Base-by-base conservation (phyloP, 2,113 vertebrate genomes). In the Indicator maculatus region DNA sequence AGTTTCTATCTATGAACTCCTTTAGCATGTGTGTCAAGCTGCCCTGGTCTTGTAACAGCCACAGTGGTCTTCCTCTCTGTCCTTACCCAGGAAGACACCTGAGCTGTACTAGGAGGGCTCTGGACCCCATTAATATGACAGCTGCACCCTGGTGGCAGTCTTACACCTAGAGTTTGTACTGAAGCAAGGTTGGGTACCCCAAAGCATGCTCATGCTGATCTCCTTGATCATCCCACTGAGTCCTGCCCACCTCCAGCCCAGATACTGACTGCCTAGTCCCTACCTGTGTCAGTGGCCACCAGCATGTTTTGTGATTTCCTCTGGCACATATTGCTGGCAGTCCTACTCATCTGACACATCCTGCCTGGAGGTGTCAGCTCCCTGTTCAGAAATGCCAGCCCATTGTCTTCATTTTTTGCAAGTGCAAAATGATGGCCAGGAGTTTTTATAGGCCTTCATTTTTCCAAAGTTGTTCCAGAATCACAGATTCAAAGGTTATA, bases 201-300 rank as follows among this genome's bases (percentile, higher is more conserved):
- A 71, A 39, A 84, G 16, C 12, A 23, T 11, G 24, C 11, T 55
- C 8, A 2, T 45, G 26, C 36, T 28, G 2, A 9, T 61, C 8
- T 70, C 14, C 31, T 63, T 71, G 61, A 21, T 65, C 44, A 78
- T 8, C 63, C 11, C 14, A 63, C n/a, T 41, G 58, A 47, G 44
- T 23, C 31, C 55, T 75, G 45, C 30, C 17, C 26, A 30, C 31
- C n/a, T 76, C 26, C 38, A 69, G 1, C 45, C 23, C 38, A 55
- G 53, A 12, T 47, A 4, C 16, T 47, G 5, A 0, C 24, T 17
- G 60, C 11, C 11, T 27, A 31, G 15, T 15, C 8, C 1, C 0
- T 27, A 24, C 13, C 18, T 53, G 12, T 4, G 7, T 65, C 50
- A 52, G 30, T 4, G 2, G 30, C 47, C 15, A 15, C 31, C 50